Conservation (phyloP, 1,140 invertebrate genomes). For the Caenorhabditis inopinata region DNA sequence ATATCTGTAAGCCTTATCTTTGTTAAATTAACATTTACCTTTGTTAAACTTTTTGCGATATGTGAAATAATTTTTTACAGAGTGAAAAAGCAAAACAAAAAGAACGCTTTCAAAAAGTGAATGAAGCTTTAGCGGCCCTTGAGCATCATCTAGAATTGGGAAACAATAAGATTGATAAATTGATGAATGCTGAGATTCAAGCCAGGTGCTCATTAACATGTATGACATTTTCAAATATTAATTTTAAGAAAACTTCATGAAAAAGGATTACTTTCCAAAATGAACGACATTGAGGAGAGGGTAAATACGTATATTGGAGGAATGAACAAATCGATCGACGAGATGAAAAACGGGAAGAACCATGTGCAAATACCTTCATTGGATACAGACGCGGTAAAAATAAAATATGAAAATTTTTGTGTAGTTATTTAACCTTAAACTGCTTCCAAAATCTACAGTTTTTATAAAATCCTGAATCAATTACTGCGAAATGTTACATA, state of each 20-base stretch:
- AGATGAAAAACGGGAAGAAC: conserved; percentile 57
- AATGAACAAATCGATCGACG: conserved; percentile 58
- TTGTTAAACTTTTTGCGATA: conserved; percentile 31
- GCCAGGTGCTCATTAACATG: conserved; percentile 49
- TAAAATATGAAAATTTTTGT: no score
- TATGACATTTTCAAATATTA: not conserved
- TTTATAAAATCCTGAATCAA: no score
- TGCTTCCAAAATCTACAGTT: no score
- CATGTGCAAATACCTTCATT: conserved; percentile 58
- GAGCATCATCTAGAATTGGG: conserved; percentile 60
- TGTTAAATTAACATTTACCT: not conserved
- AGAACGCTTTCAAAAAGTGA: conserved; percentile 61
- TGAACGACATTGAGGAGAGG: conserved; percentile 54
- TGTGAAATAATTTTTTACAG: conserved; percentile 46
- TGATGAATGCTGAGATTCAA: conserved; percentile 60
- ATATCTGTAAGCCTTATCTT: not conserved
- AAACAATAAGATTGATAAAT: conserved; percentile 62
- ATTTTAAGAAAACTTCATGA: conserved; percentile 60
- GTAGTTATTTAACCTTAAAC: no score
- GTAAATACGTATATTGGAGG: conserved; percentile 55
- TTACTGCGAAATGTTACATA: no score
- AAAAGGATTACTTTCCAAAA: conserved; percentile 59
- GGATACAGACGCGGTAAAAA: conserved; percentile 58
- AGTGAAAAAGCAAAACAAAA: conserved; percentile 58
- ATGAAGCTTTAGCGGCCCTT: conserved; percentile 58